A percentile compares a stretch with the other conserved stretches of the same genome.
These are phyloP conservation scores for Malaclemys terrapin DNA, from an alignment of 2,113 vertebrate species.

Conservation along the genomic window DNA sequence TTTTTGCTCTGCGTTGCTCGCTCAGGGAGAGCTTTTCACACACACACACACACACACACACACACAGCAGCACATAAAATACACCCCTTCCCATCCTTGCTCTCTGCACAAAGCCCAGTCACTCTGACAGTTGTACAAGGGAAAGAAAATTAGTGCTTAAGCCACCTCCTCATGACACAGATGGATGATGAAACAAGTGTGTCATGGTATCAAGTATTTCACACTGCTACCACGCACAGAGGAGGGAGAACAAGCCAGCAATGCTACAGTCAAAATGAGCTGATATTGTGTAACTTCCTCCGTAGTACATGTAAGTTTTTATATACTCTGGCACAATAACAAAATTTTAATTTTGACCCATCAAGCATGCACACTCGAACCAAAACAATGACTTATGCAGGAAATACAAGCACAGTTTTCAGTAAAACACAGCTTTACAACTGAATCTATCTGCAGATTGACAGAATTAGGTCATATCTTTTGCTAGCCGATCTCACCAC, in stretches of 20 bases:
- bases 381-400: background rate
- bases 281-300: background rate
- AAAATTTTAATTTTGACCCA: conserved; percentile 10
- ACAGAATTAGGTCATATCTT: conserved; percentile 68
- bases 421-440: conserved; percentile 39
- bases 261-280: background rate
- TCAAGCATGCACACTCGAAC: background rate
- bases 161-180: background rate
- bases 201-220: background rate
- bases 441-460: conserved; percentile 34
- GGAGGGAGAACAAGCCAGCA: background rate
- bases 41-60: background rate
- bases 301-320: background rate
- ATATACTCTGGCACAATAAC: background rate
- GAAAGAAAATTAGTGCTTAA: background rate
- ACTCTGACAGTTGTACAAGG: background rate
- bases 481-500: conserved; percentile 17
- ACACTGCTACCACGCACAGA: background rate
- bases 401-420: background rate
- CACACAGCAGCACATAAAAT: background rate
- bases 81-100: background rate
- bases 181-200: background rate
- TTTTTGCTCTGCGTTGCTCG: background rate
- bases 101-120: background rate
- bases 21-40: background rate